These are phyloP conservation scores for Deroptyus accipitrinus DNA, from an alignment of 2,113 vertebrate species.

Conservation along the genomic window DNA sequence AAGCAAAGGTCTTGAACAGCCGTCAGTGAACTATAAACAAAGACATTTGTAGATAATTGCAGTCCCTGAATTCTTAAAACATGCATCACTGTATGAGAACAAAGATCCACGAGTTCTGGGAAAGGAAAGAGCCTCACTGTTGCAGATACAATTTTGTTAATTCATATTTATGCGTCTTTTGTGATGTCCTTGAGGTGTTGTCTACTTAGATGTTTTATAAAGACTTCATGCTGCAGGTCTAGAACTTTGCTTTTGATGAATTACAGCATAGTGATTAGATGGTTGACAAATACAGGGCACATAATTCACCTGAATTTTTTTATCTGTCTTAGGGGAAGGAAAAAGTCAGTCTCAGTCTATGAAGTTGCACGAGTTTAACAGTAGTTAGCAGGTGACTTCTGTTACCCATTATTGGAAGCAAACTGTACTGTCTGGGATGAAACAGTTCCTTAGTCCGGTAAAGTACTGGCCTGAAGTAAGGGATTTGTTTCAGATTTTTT, in stretches of 20 bases:
- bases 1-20: neutral
- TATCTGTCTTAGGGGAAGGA: neutral
- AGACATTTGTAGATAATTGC: neutral
- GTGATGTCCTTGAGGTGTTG: neutral
- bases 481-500: neutral
- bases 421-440: neutral
- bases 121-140: neutral
- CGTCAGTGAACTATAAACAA: neutral
- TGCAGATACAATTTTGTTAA: neutral
- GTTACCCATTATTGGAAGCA: neutral
- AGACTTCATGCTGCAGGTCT: neutral
- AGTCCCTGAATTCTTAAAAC: neutral
- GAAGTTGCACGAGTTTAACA: neutral
- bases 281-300: neutral
- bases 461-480: neutral
- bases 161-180: neutral
- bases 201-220: neutral
- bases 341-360: neutral
- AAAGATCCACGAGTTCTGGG: neutral
- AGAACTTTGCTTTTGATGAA: neutral
- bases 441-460: neutral
- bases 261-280: neutral
- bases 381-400: neutral
- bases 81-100: neutral
- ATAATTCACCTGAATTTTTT: neutral